Evolutionary conservation across 1,140 invertebrate species (phyloP).

Genomic region (Sminthurinus signatus): DNA sequence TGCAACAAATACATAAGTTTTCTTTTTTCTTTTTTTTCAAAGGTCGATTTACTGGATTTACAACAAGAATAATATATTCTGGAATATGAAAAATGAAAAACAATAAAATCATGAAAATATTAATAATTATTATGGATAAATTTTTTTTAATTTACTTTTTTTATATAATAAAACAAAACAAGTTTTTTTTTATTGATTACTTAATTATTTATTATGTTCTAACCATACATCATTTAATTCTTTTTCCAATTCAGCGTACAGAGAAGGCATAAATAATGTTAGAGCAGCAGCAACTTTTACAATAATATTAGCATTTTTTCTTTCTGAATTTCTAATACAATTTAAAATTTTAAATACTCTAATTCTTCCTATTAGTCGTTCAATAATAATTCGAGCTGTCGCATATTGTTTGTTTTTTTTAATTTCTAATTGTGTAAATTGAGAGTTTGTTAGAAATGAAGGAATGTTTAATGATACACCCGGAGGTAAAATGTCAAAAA

Average conservation of each 20-base stretch:
- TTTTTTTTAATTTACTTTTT: too few species aligned
- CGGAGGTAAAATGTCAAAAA: neutral
- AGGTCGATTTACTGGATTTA: too few species aligned
- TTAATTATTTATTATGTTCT: too few species aligned
- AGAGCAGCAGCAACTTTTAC: neutral
- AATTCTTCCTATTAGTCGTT: conserved; percentile 1
- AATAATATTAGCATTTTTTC: neutral
- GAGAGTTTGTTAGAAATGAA: neutral
- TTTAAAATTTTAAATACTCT: conserved; percentile 9
- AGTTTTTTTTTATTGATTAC: too few species aligned
- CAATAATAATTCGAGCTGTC: conserved; percentile 1
- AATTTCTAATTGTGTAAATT: neutral
- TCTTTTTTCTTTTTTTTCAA: too few species aligned
- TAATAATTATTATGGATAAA: too few species aligned
- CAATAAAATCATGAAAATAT: too few species aligned
- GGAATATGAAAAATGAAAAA: too few species aligned
- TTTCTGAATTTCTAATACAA: neutral
- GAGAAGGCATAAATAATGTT: neutral
- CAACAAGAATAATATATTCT: too few species aligned
- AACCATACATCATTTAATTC: neutral
- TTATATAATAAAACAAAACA: too few species aligned
- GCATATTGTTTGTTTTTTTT: neutral
- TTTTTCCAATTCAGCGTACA: neutral
- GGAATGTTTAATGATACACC: conserved; percentile 6
- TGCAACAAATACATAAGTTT: too few species aligned